Conservation (phyloP, 1,140 invertebrate species). For the Gonioctena quinquepunctata region DNA sequence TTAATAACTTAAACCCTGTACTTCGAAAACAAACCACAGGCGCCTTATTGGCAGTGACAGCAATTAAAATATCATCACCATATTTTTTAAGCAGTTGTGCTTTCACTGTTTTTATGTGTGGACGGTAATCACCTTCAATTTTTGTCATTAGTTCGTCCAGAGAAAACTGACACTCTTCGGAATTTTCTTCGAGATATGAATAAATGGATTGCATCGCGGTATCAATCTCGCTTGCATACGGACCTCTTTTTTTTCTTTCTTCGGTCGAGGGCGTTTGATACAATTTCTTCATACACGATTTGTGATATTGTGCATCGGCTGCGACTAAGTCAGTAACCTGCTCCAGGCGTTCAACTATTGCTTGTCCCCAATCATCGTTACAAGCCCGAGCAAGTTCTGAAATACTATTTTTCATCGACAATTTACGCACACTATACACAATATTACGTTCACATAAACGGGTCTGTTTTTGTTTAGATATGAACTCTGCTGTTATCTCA, state of each 20-base stretch:
- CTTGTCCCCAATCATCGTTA: constrained; percentile 9
- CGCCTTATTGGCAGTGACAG: background rate
- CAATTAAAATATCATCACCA: constrained; percentile 8
- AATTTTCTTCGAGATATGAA: constrained; percentile 6
- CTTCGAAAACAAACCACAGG: background rate
- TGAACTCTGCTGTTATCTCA: background rate
- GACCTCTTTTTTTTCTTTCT: background rate
- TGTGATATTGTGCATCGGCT: constrained; percentile 19
- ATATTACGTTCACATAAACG: background rate
- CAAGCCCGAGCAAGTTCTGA: constrained; percentile 8
- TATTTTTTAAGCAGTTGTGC: constrained; percentile 20
- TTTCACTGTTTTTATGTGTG: constrained; percentile 2
- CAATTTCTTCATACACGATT: constrained; percentile 5
- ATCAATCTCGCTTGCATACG: background rate
- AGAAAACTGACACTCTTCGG: background rate
- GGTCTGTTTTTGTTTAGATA: background rate
- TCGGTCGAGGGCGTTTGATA: background rate
- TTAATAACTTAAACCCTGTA: background rate
- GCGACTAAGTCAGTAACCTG: constrained; percentile 11
- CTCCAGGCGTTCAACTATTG: constrained; percentile 4
- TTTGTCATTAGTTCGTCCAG: constrained; percentile 7
- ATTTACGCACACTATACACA: constrained; percentile 10
- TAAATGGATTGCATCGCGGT: constrained; percentile 16
- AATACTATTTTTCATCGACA: constrained; percentile 1
- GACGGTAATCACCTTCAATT: constrained; percentile 13